Base-by-base conservation (phyloP, 2,113 vertebrate species). In the Stictonetta naevosa region DNA sequence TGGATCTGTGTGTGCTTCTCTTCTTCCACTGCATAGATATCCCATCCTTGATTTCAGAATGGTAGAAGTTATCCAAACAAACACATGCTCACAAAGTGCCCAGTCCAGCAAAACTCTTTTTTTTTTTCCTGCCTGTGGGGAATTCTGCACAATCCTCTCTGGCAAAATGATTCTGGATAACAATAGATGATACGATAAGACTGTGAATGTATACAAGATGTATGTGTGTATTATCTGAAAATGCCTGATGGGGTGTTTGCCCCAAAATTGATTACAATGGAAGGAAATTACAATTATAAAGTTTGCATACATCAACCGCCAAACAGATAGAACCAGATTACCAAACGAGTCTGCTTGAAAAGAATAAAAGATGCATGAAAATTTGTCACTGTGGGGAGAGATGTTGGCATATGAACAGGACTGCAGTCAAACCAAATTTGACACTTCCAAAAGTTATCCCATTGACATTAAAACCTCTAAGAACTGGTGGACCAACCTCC, bases 51-150 rank as follows among this genome's bases (percentile, higher is more conserved):
- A 76, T 62, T 73, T 86, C 58, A 80, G 29, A 38, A 34, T 12
- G 9, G 14, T 11, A 79, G 68, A 76, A 36, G 3, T 40, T 75
- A 58, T 19, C 6, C 0, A 1, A 42, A 50, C 5, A 29, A 71
- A 52, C 5, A 42, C 6, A 66, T 0, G 0, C 1, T 36, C 8
- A 60, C 6, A 56, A 55, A 60, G 1, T 10, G 8, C 69, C 12
- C 20, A 56, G 5, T 33, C 11, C 8, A 64, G 55, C 3, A 75
- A 62, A 19, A 17, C 2, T 18, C 0, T 15, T 62, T 62, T 29
- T 66, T 73, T 46, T 29, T 66, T 73, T 46, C 7, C 15, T 53
- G 1, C 33, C 8, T 40, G 6, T 16, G 13, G 5, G 4, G 5
- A 7, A 58, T 21, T 25, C 44, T 88, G 76, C 64, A 62, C 13